phyloP scores from a whole-genome alignment of 2,888 invertebrate species.

The Nomada goodeniana region DNA sequence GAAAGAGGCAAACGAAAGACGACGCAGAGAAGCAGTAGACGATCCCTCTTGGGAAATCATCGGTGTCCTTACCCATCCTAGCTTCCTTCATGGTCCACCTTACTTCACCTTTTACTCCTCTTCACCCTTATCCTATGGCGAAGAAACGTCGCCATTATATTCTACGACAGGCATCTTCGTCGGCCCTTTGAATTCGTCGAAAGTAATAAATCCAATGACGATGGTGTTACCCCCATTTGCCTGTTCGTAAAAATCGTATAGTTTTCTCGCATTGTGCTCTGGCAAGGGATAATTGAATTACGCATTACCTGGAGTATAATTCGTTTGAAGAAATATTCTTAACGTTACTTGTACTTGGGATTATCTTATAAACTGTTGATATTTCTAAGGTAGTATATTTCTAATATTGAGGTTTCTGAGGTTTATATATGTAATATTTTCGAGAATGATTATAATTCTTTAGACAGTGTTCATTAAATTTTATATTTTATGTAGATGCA shows the following conservation, averaged over 20 bases:
- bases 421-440: too few species aligned
- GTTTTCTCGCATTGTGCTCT: background rate
- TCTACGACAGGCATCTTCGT: conserved; percentile 55
- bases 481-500: too few species aligned
- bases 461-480: too few species aligned
- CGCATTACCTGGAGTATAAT: too few species aligned
- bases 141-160: conserved; percentile 57
- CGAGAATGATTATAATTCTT: too few species aligned
- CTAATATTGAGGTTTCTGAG: too few species aligned
- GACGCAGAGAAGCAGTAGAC: conserved; percentile 67
- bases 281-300: too few species aligned
- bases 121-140: conserved; percentile 34
- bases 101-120: conserved; percentile 20
- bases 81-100: conserved; percentile 57
- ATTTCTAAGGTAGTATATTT: too few species aligned
- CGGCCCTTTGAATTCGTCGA: conserved; percentile 48
- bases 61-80: conserved; percentile 76
- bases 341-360: too few species aligned
- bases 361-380: too few species aligned
- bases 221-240: conserved; percentile 44
- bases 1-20: conserved; percentile 52
- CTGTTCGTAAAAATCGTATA: conserved; percentile 7
- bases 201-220: conserved; percentile 57
- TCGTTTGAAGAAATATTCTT: too few species aligned
- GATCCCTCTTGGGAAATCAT: conserved; percentile 79